These are phyloP conservation scores for Heliconius charithonia DNA, from an alignment of 2,888 invertebrate species.

Conservation along the genomic window DNA sequence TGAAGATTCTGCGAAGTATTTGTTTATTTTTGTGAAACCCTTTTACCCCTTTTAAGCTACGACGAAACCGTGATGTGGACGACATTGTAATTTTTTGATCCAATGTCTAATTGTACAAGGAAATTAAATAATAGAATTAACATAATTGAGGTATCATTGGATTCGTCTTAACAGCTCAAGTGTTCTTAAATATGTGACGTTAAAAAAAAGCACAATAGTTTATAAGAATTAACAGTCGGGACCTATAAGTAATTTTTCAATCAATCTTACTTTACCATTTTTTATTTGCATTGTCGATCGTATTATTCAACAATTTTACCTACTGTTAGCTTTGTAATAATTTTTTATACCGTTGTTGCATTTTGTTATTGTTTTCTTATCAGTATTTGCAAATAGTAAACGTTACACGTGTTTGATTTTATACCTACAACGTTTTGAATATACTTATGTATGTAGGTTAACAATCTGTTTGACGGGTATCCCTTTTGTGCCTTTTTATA, in stretches of 20 bases:
- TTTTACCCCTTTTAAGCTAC: background rate
- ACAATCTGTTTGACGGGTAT: background rate
- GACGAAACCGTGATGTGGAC: background rate
- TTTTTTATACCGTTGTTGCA: no score
- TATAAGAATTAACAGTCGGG: no score
- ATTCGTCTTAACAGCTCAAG: no score
- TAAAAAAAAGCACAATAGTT: no score
- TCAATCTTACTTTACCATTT: no score
- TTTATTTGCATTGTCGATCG: no score
- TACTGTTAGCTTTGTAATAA: background rate
- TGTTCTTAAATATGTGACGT: no score
- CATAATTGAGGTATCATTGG: no score
- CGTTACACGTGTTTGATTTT: background rate
- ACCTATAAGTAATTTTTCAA: no score
- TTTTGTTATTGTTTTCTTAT: constrained; percentile 15
- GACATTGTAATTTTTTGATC: no score
- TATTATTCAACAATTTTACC: background rate
- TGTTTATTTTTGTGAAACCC: background rate
- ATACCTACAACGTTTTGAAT: background rate
- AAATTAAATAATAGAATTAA: no score
- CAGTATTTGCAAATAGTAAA: background rate
- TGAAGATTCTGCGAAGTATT: constrained; percentile 5
- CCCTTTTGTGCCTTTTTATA: constrained; percentile 1
- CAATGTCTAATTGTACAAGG: no score
- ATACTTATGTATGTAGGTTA: background rate